A percentile compares a stretch with the other conserved stretches of the same genome.
These are phyloP conservation scores for Anabacerthia variegaticeps DNA, from an alignment of 2,797 vertebrate species.

Conservation along the genomic window DNA sequence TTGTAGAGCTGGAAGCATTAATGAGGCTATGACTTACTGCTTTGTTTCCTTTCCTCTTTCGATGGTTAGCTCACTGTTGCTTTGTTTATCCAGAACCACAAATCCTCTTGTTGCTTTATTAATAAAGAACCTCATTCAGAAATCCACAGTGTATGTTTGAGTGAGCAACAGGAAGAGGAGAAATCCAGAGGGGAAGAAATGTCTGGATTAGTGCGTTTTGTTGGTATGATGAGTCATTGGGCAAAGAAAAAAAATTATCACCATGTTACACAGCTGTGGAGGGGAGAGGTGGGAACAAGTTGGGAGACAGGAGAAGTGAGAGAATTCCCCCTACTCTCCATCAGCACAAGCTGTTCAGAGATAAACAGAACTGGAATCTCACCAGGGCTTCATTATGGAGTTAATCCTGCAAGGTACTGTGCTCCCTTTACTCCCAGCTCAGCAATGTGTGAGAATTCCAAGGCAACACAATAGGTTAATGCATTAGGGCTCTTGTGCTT, in stretches of 20 bases:
- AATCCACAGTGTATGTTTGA: not conserved
- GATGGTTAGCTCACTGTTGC: not conserved
- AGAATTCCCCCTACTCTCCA: not conserved
- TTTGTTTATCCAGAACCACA: not conserved
- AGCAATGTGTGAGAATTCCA: not conserved
- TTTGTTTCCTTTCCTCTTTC: not conserved
- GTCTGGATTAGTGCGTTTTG: not conserved
- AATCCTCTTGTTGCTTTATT: not conserved
- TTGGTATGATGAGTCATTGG: not conserved
- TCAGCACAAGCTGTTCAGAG: not conserved
- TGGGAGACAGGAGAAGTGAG: not conserved
- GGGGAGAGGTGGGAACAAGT: not conserved
- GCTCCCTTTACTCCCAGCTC: not conserved
- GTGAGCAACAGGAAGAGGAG: not conserved
- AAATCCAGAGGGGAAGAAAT: not conserved
- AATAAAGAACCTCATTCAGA: not conserved
- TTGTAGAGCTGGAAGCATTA: not conserved
- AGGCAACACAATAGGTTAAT: not conserved
- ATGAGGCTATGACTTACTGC: conserved; percentile 8
- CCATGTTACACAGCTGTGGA: not conserved
- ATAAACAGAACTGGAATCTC: not conserved
- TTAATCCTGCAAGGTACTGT: not conserved
- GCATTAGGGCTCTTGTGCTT: not conserved
- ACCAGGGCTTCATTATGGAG: not conserved
- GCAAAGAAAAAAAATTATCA: not conserved